These are phyloP conservation scores for Eristalinus aeneus DNA, from an alignment of 2,888 invertebrate species.

Conservation along the genomic window DNA sequence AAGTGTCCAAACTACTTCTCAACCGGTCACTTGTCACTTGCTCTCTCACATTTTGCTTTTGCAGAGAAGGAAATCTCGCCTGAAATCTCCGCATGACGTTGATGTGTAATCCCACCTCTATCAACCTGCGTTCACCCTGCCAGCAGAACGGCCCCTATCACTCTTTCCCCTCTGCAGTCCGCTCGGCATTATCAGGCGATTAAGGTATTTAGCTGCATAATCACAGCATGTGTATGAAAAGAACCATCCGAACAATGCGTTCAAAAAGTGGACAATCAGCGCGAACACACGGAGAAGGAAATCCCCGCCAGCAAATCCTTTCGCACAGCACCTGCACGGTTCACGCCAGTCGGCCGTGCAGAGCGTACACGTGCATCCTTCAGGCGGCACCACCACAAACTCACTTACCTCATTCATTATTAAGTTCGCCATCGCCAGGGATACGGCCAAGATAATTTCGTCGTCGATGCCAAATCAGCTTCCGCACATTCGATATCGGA, in stretches of 20 bases:
- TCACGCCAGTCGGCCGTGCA: background rate
- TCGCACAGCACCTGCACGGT: conserved; percentile 33
- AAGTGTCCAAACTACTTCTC: too few relatives aligned
- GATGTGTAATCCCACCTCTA: too few relatives aligned
- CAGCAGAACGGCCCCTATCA: too few relatives aligned
- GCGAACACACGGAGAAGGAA: background rate
- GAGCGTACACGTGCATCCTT: conserved; percentile 40
- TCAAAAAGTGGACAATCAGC: conserved; percentile 27
- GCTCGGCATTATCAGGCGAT: background rate
- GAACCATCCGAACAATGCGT: background rate
- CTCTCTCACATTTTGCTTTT: too few relatives aligned
- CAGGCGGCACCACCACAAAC: conserved; percentile 31
- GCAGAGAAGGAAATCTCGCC: too few relatives aligned
- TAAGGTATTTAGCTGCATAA: conserved; percentile 2
- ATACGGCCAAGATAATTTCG: conserved; percentile 22
- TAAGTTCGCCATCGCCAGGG: conserved; percentile 14
- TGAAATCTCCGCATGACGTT: too few relatives aligned
- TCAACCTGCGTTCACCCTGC: too few relatives aligned
- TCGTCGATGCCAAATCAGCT: conserved; percentile 38
- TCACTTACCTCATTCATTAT: conserved; percentile 47
- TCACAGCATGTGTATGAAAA: background rate
- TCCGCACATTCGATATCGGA: conserved; percentile 41
- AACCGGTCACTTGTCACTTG: too few relatives aligned
- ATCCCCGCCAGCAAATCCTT: background rate
- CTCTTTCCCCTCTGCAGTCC: background rate